Evolutionary conservation across 2,888 invertebrate genomes (phyloP).

Genomic region (Mesorhabditis spiculigera): DNA sequence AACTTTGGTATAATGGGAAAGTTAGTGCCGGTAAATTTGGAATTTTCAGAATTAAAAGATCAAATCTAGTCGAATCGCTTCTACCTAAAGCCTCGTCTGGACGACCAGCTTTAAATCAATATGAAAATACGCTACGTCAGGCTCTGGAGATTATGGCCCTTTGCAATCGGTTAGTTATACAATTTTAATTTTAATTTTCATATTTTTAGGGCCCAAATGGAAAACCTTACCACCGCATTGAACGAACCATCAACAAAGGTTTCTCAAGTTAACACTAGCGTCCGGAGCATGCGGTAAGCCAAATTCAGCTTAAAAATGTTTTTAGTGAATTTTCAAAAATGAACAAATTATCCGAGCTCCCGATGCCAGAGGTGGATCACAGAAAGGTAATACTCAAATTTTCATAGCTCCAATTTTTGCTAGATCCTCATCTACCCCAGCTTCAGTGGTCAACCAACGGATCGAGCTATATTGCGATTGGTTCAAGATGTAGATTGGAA

Average conservation of each 20-base stretch:
- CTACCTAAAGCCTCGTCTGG: background rate
- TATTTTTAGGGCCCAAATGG: background rate
- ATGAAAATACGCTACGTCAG: background rate
- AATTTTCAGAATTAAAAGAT: background rate
- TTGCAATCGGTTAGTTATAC: background rate
- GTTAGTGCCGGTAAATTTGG: background rate
- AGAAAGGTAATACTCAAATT: background rate
- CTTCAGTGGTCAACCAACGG: background rate
- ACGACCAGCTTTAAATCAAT: background rate
- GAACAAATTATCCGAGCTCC: background rate
- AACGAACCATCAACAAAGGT: too few species aligned
- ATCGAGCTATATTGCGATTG: background rate
- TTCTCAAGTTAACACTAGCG: too few species aligned
- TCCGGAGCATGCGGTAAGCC: too few species aligned
- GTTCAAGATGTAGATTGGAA: background rate
- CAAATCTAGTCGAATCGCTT: background rate
- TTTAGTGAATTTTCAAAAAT: too few species aligned
- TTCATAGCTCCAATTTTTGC: background rate
- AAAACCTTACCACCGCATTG: background rate
- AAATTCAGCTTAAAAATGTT: too few species aligned
- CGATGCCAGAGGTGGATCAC: background rate
- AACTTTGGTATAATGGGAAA: slow-evolving; percentile 1
- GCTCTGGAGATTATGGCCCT: background rate
- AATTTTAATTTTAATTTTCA: too few species aligned
- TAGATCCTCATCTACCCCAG: background rate